Evolutionary conservation across 2,797 vertebrate genomes (phyloP), one percentile per base, ranked within the genome.

Genomic region (Selene dorsalis): DNA sequence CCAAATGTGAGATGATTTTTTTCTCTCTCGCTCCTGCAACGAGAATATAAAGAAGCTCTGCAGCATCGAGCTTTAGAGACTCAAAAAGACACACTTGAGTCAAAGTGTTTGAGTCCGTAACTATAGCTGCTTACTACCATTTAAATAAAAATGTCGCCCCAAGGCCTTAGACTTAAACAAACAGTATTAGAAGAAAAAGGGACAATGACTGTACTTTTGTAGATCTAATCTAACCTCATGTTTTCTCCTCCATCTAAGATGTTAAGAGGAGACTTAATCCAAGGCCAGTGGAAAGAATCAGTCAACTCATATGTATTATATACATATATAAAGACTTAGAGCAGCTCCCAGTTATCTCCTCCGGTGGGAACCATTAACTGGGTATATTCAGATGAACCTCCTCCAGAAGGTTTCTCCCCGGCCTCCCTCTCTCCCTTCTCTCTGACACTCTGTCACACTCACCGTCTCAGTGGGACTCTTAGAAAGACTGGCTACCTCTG

Each of bases 401-500:
- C 53, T 71, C 45, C 74, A 86, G 80, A 73, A 76, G 68, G 45
- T 59, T 52, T 76, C 56, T 79, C 62, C 82, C 57, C 11, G 39
- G 47, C 68, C 53, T 43, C 14, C 62, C 77, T 67, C 18, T 55
- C 41, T 60, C 80, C 41, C 52, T 32, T 58, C 12, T 61, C 62
- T 61, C 60, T 80, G 79, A 85, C 67, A 69, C 71, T 79, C 67
- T 77, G 64, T 83, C 83, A 14, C 71, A 50, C 74, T 81, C 69
- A 80, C 61, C 17, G 41, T 84, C 85, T 87, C 87, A 82, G 77
- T 13, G 75, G 87, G 87, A 86, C 87, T 85, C 84, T 86, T 84
- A 79, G 47, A 77, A 68, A 90, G 84, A 90, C 87, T 87, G 83
- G 78, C 82, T 87, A 74, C 75, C 86, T 87, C 77, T 76, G 48